These are phyloP conservation scores for Heliconius himera DNA, from an alignment of 1,140 invertebrate species.

Conservation along the genomic window DNA sequence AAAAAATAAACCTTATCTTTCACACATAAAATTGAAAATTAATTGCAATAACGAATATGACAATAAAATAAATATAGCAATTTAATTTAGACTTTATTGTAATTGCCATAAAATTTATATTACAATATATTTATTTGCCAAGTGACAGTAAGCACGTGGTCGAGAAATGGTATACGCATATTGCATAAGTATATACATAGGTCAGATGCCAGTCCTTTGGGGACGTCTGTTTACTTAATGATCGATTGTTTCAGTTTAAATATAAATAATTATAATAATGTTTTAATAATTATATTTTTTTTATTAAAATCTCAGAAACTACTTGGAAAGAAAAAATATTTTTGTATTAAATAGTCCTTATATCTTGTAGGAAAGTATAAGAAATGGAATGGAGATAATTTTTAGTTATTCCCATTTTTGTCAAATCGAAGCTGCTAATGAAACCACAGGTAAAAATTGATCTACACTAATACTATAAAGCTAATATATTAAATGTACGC, in stretches of 20 bases:
- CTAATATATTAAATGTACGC: no score
- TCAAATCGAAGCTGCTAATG: no score
- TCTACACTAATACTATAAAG: no score
- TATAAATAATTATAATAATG: constrained; percentile 2
- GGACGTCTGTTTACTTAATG: constrained; percentile 24
- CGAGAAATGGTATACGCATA: constrained; percentile 28
- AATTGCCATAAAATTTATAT: not conserved
- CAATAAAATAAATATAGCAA: not conserved
- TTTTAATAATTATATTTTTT: no score
- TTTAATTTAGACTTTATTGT: not conserved
- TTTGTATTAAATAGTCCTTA: no score
- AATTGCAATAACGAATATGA: not conserved
- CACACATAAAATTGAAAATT: not conserved
- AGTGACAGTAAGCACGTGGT: constrained; percentile 30
- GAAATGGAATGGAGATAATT: no score
- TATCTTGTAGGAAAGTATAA: no score
- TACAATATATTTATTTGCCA: not conserved
- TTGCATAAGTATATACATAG: constrained; percentile 28
- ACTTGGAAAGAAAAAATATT: no score
- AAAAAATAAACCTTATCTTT: constrained; percentile 10
- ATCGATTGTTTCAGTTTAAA: not conserved
- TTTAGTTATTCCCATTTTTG: no score
- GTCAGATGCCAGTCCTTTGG: constrained; percentile 35
- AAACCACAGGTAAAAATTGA: no score
- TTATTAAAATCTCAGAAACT: no score